Conservation (phyloP, 2,113 vertebrate genomes). For the Crotalus helleri region DNA sequence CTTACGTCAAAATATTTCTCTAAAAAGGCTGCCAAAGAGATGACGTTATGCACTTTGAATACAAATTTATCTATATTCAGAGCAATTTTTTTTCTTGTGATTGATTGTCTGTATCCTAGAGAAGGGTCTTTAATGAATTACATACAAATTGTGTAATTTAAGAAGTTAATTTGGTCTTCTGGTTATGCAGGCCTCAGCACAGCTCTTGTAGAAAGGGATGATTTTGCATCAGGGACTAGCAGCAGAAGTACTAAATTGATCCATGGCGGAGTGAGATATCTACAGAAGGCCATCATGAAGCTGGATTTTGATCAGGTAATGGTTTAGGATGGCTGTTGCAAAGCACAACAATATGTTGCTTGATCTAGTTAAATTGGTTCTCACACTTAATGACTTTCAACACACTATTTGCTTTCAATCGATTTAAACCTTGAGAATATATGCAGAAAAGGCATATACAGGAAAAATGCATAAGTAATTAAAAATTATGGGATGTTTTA, state of each 20-base stretch:
- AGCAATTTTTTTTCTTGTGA: slow-evolving; percentile 77
- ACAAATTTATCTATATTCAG: slow-evolving; percentile 76
- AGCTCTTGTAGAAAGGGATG: slow-evolving; percentile 87
- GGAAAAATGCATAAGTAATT: not conserved
- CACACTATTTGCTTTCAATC: slow-evolving; percentile 26
- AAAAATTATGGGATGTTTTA: not conserved
- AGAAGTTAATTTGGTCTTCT: slow-evolving; percentile 87
- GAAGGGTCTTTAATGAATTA: slow-evolving; percentile 82
- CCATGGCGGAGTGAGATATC: slow-evolving; percentile 94
- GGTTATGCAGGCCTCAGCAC: slow-evolving; percentile 89
- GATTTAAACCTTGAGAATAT: not conserved
- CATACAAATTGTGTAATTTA: slow-evolving; percentile 82
- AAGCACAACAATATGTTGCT: slow-evolving; percentile 55
- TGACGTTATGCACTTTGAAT: slow-evolving; percentile 70
- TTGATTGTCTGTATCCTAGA: slow-evolving; percentile 78
- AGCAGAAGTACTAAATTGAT: slow-evolving; percentile 94
- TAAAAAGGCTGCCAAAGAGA: slow-evolving; percentile 58
- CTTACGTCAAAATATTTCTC: not conserved
- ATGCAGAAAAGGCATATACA: not conserved
- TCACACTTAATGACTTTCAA: slow-evolving; percentile 17
- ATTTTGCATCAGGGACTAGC: slow-evolving; percentile 96
- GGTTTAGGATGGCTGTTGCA: slow-evolving; percentile 65
- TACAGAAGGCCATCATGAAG: slow-evolving; percentile 97
- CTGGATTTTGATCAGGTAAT: slow-evolving; percentile 98
- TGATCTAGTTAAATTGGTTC: slow-evolving; percentile 51